phyloP scores from a whole-genome alignment of 2,888 invertebrate genomes.

The Acrobasis suavella region DNA sequence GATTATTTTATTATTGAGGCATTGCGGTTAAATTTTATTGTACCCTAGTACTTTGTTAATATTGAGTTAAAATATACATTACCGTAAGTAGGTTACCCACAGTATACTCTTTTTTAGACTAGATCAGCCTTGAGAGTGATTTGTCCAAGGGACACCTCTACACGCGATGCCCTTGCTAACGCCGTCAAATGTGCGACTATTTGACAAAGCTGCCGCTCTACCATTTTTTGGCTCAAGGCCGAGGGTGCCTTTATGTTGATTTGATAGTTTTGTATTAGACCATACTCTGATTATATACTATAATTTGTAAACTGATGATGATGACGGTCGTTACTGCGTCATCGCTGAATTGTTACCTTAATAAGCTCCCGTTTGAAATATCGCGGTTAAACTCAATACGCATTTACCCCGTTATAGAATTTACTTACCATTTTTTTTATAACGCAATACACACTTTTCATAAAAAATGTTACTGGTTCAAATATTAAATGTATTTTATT shows the following conservation, averaged over 20 bases:
- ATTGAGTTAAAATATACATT: too few species aligned
- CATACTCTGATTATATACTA: too few species aligned
- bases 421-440: neutral
- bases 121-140: neutral
- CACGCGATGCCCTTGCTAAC: constrained; percentile 11
- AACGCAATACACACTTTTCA: neutral
- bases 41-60: too few species aligned
- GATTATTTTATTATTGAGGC: too few species aligned
- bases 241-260: neutral
- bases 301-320: constrained; percentile 1
- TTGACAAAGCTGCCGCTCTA: constrained; percentile 25
- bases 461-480: constrained; percentile 1
- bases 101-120: neutral
- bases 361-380: constrained; percentile 3
- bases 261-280: neutral
- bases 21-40: too few species aligned
- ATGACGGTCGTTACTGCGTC: constrained; percentile 6
- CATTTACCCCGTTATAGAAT: neutral
- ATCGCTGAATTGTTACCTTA: neutral
- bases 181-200: constrained; percentile 22
- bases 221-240: constrained; percentile 7
- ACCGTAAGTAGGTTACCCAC: too few species aligned
- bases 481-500: constrained; percentile 5
- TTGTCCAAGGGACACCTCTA: neutral
- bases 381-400: neutral